A percentile compares a stretch with the other conserved stretches of the same genome.
Evolutionary conservation across 2,797 vertebrate genomes (phyloP).

Genomic region (Helicolenus hilgendorfi): DNA sequence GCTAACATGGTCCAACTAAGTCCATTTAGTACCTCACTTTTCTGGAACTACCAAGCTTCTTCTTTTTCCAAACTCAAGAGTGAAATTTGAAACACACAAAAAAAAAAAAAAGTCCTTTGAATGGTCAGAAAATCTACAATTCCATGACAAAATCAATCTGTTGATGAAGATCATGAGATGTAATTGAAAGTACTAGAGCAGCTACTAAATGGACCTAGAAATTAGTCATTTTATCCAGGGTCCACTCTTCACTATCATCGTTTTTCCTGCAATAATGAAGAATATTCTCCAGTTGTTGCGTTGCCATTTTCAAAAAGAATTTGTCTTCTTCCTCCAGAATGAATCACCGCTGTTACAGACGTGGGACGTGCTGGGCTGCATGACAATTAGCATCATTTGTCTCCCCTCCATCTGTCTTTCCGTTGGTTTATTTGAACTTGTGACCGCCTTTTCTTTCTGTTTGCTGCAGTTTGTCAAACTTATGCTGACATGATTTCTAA

Average conservation of each 20-base stretch:
- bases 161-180: not conserved
- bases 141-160: not conserved
- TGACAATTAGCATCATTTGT: not conserved
- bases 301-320: not conserved
- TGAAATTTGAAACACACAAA: not conserved
- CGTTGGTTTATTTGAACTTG: not conserved
- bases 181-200: not conserved
- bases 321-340: not conserved
- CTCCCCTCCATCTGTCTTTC: not conserved
- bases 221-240: not conserved
- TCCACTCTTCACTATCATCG: not conserved
- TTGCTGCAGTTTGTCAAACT: not conserved
- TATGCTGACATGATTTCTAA: not conserved
- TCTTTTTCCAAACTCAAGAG: not conserved
- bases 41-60: not conserved
- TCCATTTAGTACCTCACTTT: not conserved
- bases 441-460: not conserved
- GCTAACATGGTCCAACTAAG: not conserved
- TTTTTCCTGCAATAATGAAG: not conserved
- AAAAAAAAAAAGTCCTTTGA: not conserved
- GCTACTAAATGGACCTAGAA: not conserved
- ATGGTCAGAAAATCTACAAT: no score
- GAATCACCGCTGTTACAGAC: not conserved
- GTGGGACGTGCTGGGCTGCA: not conserved
- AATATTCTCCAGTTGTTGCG: not conserved